Evolutionary conservation across 2,797 vertebrate species (phyloP), one percentile per base, ranked within the genome.

Genomic region (Remorina albescens): DNA sequence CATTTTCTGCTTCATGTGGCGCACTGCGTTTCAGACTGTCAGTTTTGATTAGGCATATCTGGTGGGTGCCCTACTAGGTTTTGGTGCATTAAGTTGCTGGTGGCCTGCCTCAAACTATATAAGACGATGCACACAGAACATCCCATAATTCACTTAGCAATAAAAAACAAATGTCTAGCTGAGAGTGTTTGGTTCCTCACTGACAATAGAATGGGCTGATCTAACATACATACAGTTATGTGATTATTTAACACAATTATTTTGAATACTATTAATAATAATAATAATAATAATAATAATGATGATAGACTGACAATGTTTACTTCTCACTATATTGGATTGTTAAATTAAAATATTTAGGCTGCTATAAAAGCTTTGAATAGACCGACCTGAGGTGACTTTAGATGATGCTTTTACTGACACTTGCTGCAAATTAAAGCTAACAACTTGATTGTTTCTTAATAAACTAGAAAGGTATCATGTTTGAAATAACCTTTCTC

Each of bases 1-100:
- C 11, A 91, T 91, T 89, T 88, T 87, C 83, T 84, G 85, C 87
- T 88, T 83, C 81, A 68, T 61, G 69, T 62, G 71, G 55, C 41
- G 32, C 83, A 80, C 85, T 72, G 80, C 67, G 72, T 39, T 32
- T 42, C 60, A 81, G 71, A 72, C 71, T 70, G 77, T 76, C 75
- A 67, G 68, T 65, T 91, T 21, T 80, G 75, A 82, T 88, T 78
- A 67, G 65, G 47, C 13, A 2, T 34, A 60, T 71, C 55, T 78
- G 80, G n/a, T 36, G n/a, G 30, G 16, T 62, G 68, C 51, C 72
- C 42, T 6, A 36, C 28, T 21, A 66, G 67, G 41, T 80, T 44
- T 9, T 26, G 47, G 51, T 54, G 23, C 53, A 66, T n/a, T 16
- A 28, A 10, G 9, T 13, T 41, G 32, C 41, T 25, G 16, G 32